Percentiles rank a stretch among this genome's conserved stretches.
Evolutionary conservation across 2,797 vertebrate species (phyloP).

Genomic region (Hoplostethus mediterraneus): DNA sequence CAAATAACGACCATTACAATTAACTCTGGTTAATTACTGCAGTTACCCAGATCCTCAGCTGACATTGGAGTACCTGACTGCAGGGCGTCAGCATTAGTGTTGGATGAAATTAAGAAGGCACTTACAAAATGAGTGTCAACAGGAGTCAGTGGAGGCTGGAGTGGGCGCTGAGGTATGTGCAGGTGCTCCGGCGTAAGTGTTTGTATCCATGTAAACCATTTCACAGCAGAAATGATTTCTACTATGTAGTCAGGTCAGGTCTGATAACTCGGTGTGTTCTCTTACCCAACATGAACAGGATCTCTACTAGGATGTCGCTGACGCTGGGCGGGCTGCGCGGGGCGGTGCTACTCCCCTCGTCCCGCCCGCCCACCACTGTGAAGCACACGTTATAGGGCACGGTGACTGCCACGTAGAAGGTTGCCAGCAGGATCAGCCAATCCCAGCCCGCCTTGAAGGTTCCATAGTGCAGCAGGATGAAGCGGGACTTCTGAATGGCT

Average conservation of each 20-base stretch:
- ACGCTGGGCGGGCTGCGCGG: slow-evolving; percentile 93
- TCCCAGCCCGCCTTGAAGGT: slow-evolving; percentile 98
- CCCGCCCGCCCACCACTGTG: slow-evolving; percentile 83
- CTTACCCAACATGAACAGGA: slow-evolving; percentile 97
- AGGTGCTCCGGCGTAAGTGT: neutral
- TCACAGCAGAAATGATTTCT: neutral
- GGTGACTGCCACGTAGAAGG: slow-evolving; percentile 97
- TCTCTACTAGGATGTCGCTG: slow-evolving; percentile 97
- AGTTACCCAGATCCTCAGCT: neutral
- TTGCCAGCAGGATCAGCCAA: slow-evolving; percentile 96
- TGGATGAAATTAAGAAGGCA: neutral
- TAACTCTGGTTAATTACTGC: slow-evolving; percentile 6
- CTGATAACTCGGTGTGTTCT: neutral
- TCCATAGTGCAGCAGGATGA: slow-evolving; percentile 97
- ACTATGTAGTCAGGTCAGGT: neutral
- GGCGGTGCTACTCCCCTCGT: slow-evolving; percentile 82
- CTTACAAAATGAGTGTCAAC: neutral
- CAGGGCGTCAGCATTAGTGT: neutral
- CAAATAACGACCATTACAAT: slow-evolving; percentile 5
- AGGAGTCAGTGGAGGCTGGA: neutral
- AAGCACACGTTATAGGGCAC: slow-evolving; percentile 98
- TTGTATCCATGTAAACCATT: neutral
- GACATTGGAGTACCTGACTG: neutral
- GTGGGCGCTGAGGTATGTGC: neutral
- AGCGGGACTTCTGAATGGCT: slow-evolving; percentile 96